phyloP scores from a whole-genome alignment of 1,140 invertebrate species.

The Eurosta solidaginis region DNA sequence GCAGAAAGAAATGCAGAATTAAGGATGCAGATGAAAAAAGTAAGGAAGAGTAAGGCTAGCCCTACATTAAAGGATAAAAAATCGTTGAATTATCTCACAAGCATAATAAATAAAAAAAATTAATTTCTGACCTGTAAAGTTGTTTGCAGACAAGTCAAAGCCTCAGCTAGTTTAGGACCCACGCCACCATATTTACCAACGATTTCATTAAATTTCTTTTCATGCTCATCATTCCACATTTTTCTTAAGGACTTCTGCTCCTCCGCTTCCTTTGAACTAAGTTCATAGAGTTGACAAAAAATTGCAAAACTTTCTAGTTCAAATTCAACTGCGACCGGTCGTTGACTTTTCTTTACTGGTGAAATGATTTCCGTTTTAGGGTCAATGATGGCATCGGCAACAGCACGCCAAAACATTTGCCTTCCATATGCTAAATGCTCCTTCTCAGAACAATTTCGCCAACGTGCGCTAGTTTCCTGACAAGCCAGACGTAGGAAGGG shows the following conservation, averaged over 20 bases:
- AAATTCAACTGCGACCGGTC: not conserved
- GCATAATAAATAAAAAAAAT: conserved; percentile 41
- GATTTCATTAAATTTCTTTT: conserved; percentile 37
- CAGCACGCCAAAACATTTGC: conserved; percentile 47
- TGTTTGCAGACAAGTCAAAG: conserved; percentile 50
- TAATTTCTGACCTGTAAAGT: conserved; percentile 47
- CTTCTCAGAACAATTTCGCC: conserved; percentile 31
- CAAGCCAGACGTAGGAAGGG: conserved; percentile 72
- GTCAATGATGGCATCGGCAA: conserved; percentile 39
- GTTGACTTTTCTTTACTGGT: conserved; percentile 34
- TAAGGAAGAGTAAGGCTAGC: no score
- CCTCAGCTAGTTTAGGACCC: conserved; percentile 42
- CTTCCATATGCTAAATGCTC: conserved; percentile 41
- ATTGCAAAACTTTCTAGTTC: not conserved
- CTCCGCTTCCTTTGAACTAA: conserved; percentile 15
- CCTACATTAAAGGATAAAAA: no score
- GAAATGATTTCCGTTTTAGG: conserved; percentile 34
- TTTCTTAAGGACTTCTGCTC: not conserved
- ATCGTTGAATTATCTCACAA: no score
- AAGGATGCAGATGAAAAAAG: no score
- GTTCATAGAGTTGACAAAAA: conserved; percentile 26
- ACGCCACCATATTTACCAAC: conserved; percentile 34
- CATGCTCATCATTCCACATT: conserved; percentile 37
- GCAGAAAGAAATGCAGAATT: no score
- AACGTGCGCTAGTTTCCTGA: conserved; percentile 47